Percentiles rank a stretch among this genome's conserved stretches.
phyloP scores from a whole-genome alignment of 2,888 invertebrate genomes.

The Limnephilus auricula region DNA sequence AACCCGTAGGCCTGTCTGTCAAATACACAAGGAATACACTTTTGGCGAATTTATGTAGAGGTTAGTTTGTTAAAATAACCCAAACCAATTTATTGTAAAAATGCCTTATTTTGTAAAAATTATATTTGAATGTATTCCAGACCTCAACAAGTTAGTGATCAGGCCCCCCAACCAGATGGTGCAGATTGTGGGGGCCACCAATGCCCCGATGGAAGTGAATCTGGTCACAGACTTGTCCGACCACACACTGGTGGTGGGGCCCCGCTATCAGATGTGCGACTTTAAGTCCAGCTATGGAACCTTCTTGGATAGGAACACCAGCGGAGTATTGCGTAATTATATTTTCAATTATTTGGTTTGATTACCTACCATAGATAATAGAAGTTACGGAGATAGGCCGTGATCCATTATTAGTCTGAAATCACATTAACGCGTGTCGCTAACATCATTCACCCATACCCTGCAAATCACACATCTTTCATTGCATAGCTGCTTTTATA shows the following conservation, averaged over 20 bases:
- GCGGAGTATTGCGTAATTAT: slow-evolving; percentile 85
- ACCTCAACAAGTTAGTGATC: slow-evolving; percentile 83
- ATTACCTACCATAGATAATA: too few species aligned
- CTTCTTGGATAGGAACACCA: slow-evolving; percentile 80
- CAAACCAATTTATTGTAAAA: not conserved
- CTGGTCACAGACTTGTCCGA: slow-evolving; percentile 85
- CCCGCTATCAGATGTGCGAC: slow-evolving; percentile 84
- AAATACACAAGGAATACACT: slow-evolving; percentile 78
- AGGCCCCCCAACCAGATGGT: slow-evolving; percentile 80
- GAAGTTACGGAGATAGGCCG: too few species aligned
- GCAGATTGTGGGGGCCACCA: slow-evolving; percentile 82
- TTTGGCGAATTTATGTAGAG: slow-evolving; percentile 81
- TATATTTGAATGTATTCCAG: slow-evolving; percentile 72
- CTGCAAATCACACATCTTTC: too few species aligned
- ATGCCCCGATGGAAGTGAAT: slow-evolving; percentile 77
- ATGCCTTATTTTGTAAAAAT: too few species aligned
- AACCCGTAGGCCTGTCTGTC: slow-evolving; percentile 81
- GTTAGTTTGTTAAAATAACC: slow-evolving; percentile 73
- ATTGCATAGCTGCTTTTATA: too few species aligned
- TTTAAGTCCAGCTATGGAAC: slow-evolving; percentile 81
- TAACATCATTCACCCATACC: too few species aligned
- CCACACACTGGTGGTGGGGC: slow-evolving; percentile 85
- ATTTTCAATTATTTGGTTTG: too few species aligned
- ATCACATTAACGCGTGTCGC: too few species aligned
- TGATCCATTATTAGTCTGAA: too few species aligned